Percentiles rank a stretch among this genome's conserved stretches.
phyloP scores from a whole-genome alignment of 2,797 vertebrate genomes.

The Ctenopoma multispine region DNA sequence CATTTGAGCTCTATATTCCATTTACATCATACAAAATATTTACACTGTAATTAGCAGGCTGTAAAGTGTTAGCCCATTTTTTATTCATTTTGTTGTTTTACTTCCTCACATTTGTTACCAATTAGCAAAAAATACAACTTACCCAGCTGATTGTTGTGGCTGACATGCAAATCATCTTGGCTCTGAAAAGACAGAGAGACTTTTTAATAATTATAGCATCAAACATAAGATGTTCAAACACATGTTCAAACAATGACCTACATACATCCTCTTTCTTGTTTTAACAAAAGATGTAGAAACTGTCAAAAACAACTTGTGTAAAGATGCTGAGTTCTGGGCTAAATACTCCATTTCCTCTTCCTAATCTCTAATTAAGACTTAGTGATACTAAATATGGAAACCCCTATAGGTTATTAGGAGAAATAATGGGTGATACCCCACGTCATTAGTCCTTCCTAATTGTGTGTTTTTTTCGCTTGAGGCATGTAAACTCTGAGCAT shows the following conservation, averaged over 20 bases:
- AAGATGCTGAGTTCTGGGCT: slow-evolving; percentile 32
- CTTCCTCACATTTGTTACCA: not conserved
- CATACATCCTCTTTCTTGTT: slow-evolving; percentile 33
- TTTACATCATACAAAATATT: not conserved
- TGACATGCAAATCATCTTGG: slow-evolving; percentile 67
- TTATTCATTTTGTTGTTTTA: not conserved
- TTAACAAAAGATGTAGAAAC: slow-evolving; percentile 19
- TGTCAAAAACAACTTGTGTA: slow-evolving; percentile 17
- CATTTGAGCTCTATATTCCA: not conserved
- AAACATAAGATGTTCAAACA: slow-evolving; percentile 26
- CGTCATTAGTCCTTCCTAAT: slow-evolving; percentile 77
- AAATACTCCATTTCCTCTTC: slow-evolving; percentile 49
- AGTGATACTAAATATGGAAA: slow-evolving; percentile 63
- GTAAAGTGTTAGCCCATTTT: not conserved
- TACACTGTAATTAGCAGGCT: not conserved
- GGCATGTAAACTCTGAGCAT: slow-evolving; percentile 61
- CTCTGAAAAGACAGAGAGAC: slow-evolving; percentile 76
- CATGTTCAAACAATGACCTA: slow-evolving; percentile 49
- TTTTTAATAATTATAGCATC: slow-evolving; percentile 53
- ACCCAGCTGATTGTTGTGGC: slow-evolving; percentile 79
- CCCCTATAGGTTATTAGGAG: slow-evolving; percentile 72
- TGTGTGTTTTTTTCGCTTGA: slow-evolving; percentile 73
- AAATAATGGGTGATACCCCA: slow-evolving; percentile 72
- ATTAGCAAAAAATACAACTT: slow-evolving; percentile 61
- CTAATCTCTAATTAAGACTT: slow-evolving; percentile 74